These are phyloP conservation scores for Tragelaphus scriptus DNA, from an alignment of 2,113 vertebrate species.

Conservation along the genomic window DNA sequence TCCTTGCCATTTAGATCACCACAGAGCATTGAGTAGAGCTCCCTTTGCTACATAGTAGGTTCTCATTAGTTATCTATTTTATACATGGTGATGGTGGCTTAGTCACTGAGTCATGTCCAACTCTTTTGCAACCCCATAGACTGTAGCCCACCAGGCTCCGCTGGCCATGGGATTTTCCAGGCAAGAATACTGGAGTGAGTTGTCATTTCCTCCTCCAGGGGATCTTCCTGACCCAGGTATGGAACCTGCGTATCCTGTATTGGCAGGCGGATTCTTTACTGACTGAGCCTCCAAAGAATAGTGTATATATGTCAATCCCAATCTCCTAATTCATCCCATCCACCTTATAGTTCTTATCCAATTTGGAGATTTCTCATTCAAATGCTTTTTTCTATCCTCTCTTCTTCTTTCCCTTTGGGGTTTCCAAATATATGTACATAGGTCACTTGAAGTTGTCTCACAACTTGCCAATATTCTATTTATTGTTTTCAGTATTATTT, in stretches of 20 bases:
- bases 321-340: neutral
- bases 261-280: neutral
- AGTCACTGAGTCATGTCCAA: neutral
- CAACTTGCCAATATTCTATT: neutral
- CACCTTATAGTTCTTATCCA: neutral
- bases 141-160: neutral
- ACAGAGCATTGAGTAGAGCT: neutral
- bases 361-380: neutral
- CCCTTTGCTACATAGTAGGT: neutral
- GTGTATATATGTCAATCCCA: neutral
- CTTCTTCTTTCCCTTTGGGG: neutral
- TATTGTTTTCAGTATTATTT: neutral
- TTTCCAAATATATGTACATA: neutral
- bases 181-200: neutral
- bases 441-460: neutral
- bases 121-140: neutral
- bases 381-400: neutral
- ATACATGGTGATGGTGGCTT: neutral
- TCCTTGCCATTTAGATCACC: neutral
- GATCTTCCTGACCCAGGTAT: neutral
- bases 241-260: neutral
- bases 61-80: neutral
- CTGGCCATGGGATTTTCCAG: neutral
- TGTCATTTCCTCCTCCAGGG: neutral
- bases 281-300: neutral